Evolutionary conservation across 2,888 invertebrate genomes (phyloP).

Genomic region (Fragum sueziense): DNA sequence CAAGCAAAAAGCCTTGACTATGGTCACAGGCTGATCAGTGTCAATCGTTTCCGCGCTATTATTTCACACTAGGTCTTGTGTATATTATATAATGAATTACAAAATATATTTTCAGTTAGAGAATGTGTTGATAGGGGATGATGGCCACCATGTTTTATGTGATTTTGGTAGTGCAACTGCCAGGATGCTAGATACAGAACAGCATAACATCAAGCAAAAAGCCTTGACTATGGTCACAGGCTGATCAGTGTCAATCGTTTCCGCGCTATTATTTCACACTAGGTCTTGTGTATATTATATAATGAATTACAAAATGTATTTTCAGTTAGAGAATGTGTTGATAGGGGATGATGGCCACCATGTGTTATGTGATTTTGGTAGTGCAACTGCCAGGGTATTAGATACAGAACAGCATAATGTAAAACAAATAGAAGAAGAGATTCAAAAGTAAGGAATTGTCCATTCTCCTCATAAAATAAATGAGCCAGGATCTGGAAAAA

Average conservation of each 20-base stretch:
- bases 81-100: constrained; percentile 77
- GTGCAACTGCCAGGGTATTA: constrained; percentile 90
- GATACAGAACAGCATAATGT: constrained; percentile 79
- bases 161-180: constrained; percentile 98
- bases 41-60: no score
- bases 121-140: constrained; percentile 91
- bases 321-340: constrained; percentile 93
- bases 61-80: no score
- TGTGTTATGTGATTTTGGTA: constrained; percentile 96
- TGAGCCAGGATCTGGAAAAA: no score
- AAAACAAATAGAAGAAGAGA: constrained; percentile 89
- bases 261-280: no score
- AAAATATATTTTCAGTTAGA: constrained; percentile 88
- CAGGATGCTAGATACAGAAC: constrained; percentile 83
- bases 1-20: constrained; percentile 85
- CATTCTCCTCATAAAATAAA: no score
- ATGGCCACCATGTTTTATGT: constrained; percentile 90
- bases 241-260: no score
- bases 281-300: constrained; percentile 78
- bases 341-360: constrained; percentile 89
- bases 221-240: no score
- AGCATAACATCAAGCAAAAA: constrained; percentile 83
- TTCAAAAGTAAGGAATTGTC: constrained; percentile 87
- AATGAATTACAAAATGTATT: constrained; percentile 83
- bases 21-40: no score